Evolutionary conservation across 2,797 vertebrate genomes (phyloP), one percentile per base, ranked within the genome.

Genomic region (Sparidentex hasta): DNA sequence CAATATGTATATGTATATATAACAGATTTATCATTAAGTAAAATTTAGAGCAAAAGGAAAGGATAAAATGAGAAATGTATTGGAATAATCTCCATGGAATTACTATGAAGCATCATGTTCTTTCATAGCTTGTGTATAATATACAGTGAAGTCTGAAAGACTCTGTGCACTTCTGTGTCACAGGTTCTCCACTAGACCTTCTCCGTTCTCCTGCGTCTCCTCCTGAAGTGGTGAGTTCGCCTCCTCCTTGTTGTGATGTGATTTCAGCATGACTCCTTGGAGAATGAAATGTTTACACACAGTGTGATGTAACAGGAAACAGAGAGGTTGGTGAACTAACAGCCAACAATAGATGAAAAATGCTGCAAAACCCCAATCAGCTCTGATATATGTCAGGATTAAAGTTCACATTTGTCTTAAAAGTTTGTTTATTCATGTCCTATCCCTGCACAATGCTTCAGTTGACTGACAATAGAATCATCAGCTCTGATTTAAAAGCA

Each of bases 141-240:
- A 12, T 21, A 41, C 29, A 18, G 11, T 20, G 13, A 13, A 8
- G 7, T 50, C 5, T 41, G 12, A 65, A 27, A 29, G 47, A 65
- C 21, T 46, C 11, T 74, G 65, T 74, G 0, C 11, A 3, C 8
- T 48, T 64, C 0, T 71, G 57, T 85, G 41, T 88, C 51, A 1
- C 78, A 93, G 91, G 70, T 78, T 3, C 6, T 7, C 4, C 17
- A 38, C 33, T 16, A 65, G 2, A 86, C 67, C 83, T 52, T 57
- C 50, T 88, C 54, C 0, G 23, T 85, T 69, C 58, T 75, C 59
- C 81, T 83, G 58, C 43, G 21, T 65, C 82, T 78, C 58, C 47
- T 50, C 58, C 38, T 71, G n/a, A 83, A 85, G 82, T 65, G 89
- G 91, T 92, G 16, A 84, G 91, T 89, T 61, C 13, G 1, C 65